phyloP scores from a whole-genome alignment of 1,140 invertebrate genomes.

The Solenopsis fugax region DNA sequence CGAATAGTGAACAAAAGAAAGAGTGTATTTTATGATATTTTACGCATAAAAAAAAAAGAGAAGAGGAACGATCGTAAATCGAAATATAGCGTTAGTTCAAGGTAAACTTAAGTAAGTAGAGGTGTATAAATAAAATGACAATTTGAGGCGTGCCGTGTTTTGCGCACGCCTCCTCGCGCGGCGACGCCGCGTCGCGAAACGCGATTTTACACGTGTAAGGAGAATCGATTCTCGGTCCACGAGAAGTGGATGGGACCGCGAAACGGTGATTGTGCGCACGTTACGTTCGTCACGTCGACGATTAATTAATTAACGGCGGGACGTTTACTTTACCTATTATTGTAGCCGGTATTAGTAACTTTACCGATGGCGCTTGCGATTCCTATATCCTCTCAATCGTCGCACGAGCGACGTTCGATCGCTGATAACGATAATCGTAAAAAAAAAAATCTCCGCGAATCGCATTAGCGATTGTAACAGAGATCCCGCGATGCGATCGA shows the following conservation, averaged over 20 bases:
- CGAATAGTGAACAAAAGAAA: constrained; percentile 77
- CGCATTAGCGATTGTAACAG: not conserved
- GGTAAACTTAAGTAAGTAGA: constrained; percentile 77
- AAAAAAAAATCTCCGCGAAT: not conserved
- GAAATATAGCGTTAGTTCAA: constrained; percentile 73
- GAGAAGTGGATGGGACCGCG: constrained; percentile 44
- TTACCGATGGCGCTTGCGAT: constrained; percentile 42
- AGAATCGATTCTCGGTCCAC: constrained; percentile 56
- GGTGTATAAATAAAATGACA: constrained; percentile 76
- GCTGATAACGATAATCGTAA: not conserved
- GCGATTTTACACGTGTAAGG: constrained; percentile 51
- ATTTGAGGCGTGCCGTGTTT: constrained; percentile 35
- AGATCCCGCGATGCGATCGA: not conserved
- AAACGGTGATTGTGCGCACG: constrained; percentile 48
- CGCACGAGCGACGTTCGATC: not conserved
- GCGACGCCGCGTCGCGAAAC: constrained; percentile 15
- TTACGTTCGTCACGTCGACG: constrained; percentile 21
- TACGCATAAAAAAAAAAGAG: constrained; percentile 73
- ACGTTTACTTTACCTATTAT: constrained; percentile 49
- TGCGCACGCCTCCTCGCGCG: constrained; percentile 3
- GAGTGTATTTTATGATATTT: constrained; percentile 85
- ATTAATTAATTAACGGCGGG: constrained; percentile 51
- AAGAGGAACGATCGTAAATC: constrained; percentile 70
- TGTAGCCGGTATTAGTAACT: constrained; percentile 21
- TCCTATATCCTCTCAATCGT: constrained; percentile 41